A percentile compares a stretch with the other conserved stretches of the same genome.
Evolutionary conservation across 2,888 invertebrate species (phyloP).

Genomic region (Allolobophora icterica): DNA sequence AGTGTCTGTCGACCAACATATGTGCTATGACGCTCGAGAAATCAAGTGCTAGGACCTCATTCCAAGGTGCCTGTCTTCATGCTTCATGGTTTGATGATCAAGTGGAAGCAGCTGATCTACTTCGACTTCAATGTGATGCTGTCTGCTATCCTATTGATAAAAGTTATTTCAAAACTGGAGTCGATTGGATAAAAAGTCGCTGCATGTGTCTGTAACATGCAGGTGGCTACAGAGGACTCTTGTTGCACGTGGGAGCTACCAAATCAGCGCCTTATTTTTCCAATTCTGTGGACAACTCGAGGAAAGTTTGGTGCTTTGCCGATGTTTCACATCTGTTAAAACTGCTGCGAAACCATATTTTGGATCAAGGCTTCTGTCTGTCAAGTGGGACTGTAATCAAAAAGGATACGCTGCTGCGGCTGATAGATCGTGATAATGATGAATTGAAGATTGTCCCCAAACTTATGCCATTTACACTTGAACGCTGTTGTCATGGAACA

Average conservation of each 20-base stretch:
- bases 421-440: not conserved
- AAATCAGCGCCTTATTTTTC: not conserved
- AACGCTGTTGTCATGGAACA: too few relatives aligned
- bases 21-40: not conserved
- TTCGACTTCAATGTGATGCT: not conserved
- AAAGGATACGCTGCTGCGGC: not conserved
- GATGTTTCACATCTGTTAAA: not conserved
- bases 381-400: not conserved
- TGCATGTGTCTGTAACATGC: not conserved
- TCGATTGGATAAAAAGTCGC: not conserved
- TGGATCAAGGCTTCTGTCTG: not conserved
- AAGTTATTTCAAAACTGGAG: not conserved
- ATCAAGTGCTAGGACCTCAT: not conserved
- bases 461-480: not conserved
- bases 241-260: not conserved
- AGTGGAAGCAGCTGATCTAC: not conserved
- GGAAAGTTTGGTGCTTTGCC: constrained; percentile 8
- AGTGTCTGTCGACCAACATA: not conserved
- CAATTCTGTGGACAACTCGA: not conserved
- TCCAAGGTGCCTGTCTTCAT: not conserved
- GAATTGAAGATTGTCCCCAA: not conserved
- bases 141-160: not conserved
- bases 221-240: not conserved
- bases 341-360: not conserved
- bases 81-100: not conserved